Evolutionary conservation across 2,797 vertebrate genomes (phyloP).

Genomic region (Jordanella pulchra): DNA sequence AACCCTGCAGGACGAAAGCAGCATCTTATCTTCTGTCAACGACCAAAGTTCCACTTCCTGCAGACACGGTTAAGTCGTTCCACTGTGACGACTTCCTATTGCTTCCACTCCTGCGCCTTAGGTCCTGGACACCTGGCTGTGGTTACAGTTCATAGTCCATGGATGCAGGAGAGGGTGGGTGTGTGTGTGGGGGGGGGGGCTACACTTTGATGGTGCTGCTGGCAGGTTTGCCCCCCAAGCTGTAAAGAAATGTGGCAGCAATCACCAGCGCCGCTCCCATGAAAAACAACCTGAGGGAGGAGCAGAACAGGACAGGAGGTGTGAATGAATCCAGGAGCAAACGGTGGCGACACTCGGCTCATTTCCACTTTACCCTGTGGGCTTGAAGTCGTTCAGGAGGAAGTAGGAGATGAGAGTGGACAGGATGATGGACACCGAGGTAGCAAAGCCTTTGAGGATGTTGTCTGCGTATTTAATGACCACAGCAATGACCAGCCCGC

Average conservation of each 20-base stretch:
- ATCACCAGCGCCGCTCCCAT: conserved; percentile 91
- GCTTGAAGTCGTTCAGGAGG: conserved; percentile 93
- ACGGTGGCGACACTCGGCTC: background rate
- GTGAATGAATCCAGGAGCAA: background rate
- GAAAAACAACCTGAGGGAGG: conserved; percentile 86
- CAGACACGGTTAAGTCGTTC: conserved; percentile 2
- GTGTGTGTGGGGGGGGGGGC: conserved; percentile 1
- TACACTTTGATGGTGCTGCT: conserved; percentile 82
- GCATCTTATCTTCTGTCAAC: conserved; percentile 14
- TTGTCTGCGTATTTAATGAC: conserved; percentile 99
- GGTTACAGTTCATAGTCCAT: conserved; percentile 4
- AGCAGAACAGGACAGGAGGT: background rate
- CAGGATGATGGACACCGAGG: conserved; percentile 94
- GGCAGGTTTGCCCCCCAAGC: conserved; percentile 85
- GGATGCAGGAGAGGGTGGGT: background rate
- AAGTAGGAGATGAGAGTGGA: conserved; percentile 95
- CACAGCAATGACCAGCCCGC: conserved; percentile 92
- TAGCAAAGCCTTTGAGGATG: conserved; percentile 98
- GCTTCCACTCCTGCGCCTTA: background rate
- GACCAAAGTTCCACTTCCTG: background rate
- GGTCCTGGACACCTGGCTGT: background rate
- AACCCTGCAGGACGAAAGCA: background rate
- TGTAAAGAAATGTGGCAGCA: conserved; percentile 92
- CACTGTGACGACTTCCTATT: conserved; percentile 1
- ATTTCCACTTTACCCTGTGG: conserved; percentile 84